phyloP scores from a whole-genome alignment of 2,797 vertebrate genomes.

The Allochrocebus solatus region DNA sequence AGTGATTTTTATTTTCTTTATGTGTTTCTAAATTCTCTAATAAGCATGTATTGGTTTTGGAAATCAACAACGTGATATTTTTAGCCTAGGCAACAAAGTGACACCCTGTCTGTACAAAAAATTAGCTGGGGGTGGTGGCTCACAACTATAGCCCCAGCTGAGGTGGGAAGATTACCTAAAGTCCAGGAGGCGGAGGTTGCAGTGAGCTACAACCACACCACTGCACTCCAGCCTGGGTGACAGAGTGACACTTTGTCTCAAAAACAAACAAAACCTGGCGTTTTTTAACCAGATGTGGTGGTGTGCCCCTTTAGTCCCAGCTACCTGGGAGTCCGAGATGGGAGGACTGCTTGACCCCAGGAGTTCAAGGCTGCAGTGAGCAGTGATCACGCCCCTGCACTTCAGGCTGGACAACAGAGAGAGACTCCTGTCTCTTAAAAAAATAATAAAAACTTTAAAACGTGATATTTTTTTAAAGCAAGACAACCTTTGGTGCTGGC shows the following conservation, averaged over 20 bases:
- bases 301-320: background rate
- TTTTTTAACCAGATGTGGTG: background rate
- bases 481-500: background rate
- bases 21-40: conserved; percentile 22
- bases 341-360: background rate
- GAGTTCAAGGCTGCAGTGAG: background rate
- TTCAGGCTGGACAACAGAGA: background rate
- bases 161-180: background rate
- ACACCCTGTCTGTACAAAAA: background rate
- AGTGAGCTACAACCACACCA: background rate
- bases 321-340: background rate
- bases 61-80: background rate
- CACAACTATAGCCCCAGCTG: background rate
- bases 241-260: background rate
- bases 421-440: background rate
- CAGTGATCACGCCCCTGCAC: background rate
- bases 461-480: background rate
- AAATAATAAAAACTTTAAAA: background rate
- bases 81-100: background rate
- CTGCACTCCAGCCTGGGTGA: background rate
- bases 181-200: background rate
- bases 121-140: background rate
- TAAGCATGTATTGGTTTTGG: background rate
- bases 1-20: conserved; percentile 27
- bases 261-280: background rate